Percentiles rank a stretch among this genome's conserved stretches.
phyloP scores from a whole-genome alignment of 2,888 invertebrate species.

The Eumacrocentrus americanus region DNA sequence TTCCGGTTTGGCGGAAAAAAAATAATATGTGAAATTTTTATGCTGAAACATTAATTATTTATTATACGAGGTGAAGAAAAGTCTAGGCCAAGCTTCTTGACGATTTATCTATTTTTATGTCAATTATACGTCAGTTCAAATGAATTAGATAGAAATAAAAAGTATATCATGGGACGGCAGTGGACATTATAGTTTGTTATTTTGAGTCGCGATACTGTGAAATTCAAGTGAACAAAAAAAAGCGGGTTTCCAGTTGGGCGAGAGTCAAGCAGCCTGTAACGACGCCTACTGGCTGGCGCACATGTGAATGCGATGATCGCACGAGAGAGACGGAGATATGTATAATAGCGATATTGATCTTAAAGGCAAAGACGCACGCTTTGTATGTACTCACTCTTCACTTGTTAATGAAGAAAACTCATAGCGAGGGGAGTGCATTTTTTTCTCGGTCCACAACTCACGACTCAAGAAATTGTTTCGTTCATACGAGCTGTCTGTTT shows the following conservation, averaged over 20 bases:
- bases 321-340: conserved; percentile 19
- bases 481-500: background rate
- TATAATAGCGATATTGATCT: background rate
- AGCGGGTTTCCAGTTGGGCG: conserved; percentile 4
- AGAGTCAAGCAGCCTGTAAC: conserved; percentile 4
- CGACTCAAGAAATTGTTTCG: background rate
- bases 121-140: no score
- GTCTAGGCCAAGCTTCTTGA: background rate
- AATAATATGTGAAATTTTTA: no score
- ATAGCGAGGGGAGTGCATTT: background rate
- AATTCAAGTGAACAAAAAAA: background rate
- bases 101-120: background rate
- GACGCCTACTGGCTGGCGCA: background rate
- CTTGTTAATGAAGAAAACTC: conserved; percentile 16
- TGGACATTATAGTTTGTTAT: no score
- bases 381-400: background rate
- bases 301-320: background rate
- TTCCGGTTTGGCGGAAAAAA: no score
- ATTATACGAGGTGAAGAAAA: background rate
- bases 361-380: background rate
- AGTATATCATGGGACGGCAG: no score
- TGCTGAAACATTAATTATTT: no score
- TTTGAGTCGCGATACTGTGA: no score
- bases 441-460: background rate
- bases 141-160: no score